A percentile compares a stretch with the other conserved stretches of the same genome.
These are phyloP conservation scores for Calcarius lapponicus DNA, from an alignment of 2,797 vertebrate genomes.

Conservation along the genomic window DNA sequence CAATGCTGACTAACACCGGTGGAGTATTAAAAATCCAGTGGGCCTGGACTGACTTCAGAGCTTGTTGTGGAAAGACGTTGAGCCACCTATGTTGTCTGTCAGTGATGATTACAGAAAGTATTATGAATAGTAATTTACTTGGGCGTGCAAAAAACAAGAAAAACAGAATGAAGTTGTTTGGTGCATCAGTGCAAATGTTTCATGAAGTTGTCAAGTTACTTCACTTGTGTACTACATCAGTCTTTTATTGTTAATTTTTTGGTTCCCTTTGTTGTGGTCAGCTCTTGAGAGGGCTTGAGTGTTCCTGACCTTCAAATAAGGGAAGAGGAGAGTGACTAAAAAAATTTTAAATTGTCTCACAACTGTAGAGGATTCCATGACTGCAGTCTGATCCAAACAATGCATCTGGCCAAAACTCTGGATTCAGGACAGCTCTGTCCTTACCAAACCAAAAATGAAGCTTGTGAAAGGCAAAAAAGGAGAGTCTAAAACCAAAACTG, in stretches of 20 bases:
- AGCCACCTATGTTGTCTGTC: not conserved
- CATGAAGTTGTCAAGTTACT: not conserved
- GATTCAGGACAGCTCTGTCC: not conserved
- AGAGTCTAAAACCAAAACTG: not conserved
- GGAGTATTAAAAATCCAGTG: not conserved
- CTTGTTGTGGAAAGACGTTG: not conserved
- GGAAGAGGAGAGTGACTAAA: not conserved
- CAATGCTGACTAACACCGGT: not conserved
- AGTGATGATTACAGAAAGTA: not conserved
- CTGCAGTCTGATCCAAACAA: not conserved
- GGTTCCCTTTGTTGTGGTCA: not conserved
- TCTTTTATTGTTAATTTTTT: not conserved
- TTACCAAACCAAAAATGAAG: not conserved
- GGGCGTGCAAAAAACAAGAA: not conserved
- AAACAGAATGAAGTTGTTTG: not conserved
- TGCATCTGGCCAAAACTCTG: not conserved
- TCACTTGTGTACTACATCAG: not conserved
- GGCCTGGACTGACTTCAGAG: not conserved
- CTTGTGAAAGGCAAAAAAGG: not conserved
- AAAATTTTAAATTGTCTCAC: not conserved
- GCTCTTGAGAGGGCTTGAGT: not conserved
- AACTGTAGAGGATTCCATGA: not conserved
- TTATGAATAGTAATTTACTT: not conserved
- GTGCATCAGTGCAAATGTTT: accelerated
- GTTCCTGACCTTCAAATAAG: not conserved